Conservation (phyloP, 2,888 invertebrate genomes). For the Erannis defoliaria region DNA sequence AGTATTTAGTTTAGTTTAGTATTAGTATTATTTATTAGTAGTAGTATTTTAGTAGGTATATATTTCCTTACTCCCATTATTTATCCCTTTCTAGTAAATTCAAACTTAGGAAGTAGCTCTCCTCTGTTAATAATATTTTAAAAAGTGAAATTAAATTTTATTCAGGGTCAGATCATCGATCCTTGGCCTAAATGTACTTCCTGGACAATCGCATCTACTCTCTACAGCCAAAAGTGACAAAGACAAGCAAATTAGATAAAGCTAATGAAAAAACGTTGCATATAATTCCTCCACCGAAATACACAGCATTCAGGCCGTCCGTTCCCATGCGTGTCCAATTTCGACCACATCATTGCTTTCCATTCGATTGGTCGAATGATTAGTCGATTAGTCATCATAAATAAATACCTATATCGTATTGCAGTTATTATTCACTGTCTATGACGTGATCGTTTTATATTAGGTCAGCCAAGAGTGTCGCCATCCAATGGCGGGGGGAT, state of each 20-base stretch:
- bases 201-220: background rate
- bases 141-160: no score
- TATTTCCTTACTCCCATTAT: no score
- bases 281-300: constrained; percentile 5
- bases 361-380: constrained; percentile 10
- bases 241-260: background rate
- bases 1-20: no score
- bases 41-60: no score
- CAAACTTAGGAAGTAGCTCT: no score
- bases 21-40: no score
- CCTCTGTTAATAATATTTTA: no score
- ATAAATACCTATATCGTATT: constrained; percentile 9
- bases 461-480: constrained; percentile 3
- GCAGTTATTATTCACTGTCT: background rate
- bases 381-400: constrained; percentile 7
- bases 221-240: background rate
- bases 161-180: no score
- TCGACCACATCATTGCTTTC: constrained; percentile 29
- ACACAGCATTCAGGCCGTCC: background rate
- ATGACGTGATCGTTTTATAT: background rate
- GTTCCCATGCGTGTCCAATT: constrained; percentile 27
- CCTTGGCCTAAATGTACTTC: no score
- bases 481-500: no score
- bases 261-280: background rate
- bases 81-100: no score